Evolutionary conservation across 2,113 vertebrate species (phyloP), one percentile per base, ranked within the genome.

Genomic region (Clarias macrocephalus): DNA sequence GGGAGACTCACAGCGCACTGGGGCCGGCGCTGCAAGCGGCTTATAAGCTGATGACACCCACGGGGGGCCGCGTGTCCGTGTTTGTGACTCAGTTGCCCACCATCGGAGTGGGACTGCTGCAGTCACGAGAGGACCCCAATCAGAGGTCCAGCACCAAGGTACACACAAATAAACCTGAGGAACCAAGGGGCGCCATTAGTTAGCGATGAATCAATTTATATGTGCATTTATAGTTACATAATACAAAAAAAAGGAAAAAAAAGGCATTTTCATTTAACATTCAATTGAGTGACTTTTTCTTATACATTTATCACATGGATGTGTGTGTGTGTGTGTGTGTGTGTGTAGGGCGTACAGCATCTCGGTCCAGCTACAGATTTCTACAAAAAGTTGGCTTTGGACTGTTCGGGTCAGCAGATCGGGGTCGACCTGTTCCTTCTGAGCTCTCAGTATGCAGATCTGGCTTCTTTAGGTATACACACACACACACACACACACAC

Each of bases 301-400:
- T 65, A 65, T 9, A 21, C 25, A 65, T 65, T 9, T 65, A 11
- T n/a, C 15, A 25, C 11, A n/a, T n/a, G 62, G 5, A 77, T 2
- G 4, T 28, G 3, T 63, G 6, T 85, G 48, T 37, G 33, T 63
- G 10, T 85, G 48, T 85, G 30, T 52, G 15, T n/a, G 0, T 86
- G 0, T 85, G 0, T 85, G 12, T 91, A 99, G 98, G 96, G 96
- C 19, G 96, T 99, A 30, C 97, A 98, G 59, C 97, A 99, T 93
- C 96, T 99, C 82, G 97, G 97, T 85, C 98, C 98, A 25, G 98
- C 98, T 84, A 99, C 98, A 7, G 98, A 99, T 92, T 99, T 99
- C 93, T 99, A 99, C 88, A 99, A 99, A 94, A 99, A 99, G 88
- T 95, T 99, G 9, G 98, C 98, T 33, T 93, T 99, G 93, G 98